These are phyloP conservation scores for Pangasius macronema DNA, from an alignment of 2,797 vertebrate genomes.

Conservation along the genomic window DNA sequence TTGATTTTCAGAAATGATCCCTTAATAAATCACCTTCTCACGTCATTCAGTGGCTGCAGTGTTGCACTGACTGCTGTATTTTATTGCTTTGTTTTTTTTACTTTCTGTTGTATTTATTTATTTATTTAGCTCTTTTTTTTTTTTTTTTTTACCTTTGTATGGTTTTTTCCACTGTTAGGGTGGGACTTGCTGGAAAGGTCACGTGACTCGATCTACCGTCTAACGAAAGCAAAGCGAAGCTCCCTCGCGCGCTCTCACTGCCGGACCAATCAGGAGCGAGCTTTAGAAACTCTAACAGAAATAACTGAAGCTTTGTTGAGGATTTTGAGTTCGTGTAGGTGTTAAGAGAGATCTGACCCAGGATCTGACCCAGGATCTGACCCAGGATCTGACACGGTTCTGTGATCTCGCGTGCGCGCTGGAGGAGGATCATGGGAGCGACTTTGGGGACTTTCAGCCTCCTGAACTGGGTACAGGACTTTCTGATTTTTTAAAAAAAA, in stretches of 20 bases:
- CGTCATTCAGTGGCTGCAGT: background rate
- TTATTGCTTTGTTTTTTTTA: background rate
- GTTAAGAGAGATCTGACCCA: background rate
- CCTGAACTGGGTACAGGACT: conserved; percentile 64
- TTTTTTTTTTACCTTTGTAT: background rate
- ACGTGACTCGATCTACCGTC: background rate
- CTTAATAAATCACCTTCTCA: background rate
- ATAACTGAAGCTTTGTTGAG: background rate
- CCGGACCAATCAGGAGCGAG: conserved; percentile 5
- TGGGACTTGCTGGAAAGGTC: background rate
- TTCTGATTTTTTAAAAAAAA: background rate
- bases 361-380: background rate
- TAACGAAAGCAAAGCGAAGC: background rate
- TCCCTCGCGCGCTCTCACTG: background rate
- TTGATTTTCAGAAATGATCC: background rate
- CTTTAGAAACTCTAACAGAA: too few relatives aligned
- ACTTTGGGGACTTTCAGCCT: conserved; percentile 62
- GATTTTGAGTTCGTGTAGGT: background rate
- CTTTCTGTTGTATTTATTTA: background rate
- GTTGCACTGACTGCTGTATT: background rate
- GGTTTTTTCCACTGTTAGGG: background rate
- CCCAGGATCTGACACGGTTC: background rate
- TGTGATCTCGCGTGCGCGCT: background rate
- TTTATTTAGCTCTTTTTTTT: background rate
- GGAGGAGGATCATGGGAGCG: conserved; percentile 64